phyloP scores from a whole-genome alignment of 2,113 vertebrate genomes.

The Ciconia boyciana region DNA sequence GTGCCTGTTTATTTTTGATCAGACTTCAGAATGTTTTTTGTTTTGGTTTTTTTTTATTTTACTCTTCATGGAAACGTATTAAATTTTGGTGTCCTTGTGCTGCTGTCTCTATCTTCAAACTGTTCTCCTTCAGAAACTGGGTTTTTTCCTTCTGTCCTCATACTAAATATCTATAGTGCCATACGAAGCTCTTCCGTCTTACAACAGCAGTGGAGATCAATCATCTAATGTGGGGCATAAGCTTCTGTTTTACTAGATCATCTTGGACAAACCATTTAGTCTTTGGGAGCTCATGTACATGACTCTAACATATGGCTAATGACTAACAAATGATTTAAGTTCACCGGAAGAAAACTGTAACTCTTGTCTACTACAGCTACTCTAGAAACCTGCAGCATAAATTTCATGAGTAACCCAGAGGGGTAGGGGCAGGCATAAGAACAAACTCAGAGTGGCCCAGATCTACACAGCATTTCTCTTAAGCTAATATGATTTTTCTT shows the following conservation, averaged over 20 bases:
- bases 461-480: not conserved
- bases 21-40: not conserved
- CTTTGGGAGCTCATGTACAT: not conserved
- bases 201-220: not conserved
- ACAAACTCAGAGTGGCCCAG: not conserved
- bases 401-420: not conserved
- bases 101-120: not conserved
- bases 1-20: slow-evolving; percentile 54
- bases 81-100: not conserved
- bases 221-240: not conserved
- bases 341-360: not conserved
- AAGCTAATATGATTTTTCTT: not conserved
- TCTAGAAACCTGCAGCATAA: not conserved
- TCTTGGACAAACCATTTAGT: not conserved
- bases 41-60: not conserved
- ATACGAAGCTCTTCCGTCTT: not conserved
- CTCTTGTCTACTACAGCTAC: not conserved
- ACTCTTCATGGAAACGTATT: not conserved
- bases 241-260: not conserved
- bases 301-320: not conserved
- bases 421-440: not conserved
- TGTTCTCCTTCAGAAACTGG: not conserved
- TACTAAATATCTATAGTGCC: not conserved
- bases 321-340: not conserved
- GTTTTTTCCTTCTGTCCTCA: not conserved